phyloP scores from a whole-genome alignment of 92 coral and sea anemone genomes.

The Paragorgia papillata region DNA sequence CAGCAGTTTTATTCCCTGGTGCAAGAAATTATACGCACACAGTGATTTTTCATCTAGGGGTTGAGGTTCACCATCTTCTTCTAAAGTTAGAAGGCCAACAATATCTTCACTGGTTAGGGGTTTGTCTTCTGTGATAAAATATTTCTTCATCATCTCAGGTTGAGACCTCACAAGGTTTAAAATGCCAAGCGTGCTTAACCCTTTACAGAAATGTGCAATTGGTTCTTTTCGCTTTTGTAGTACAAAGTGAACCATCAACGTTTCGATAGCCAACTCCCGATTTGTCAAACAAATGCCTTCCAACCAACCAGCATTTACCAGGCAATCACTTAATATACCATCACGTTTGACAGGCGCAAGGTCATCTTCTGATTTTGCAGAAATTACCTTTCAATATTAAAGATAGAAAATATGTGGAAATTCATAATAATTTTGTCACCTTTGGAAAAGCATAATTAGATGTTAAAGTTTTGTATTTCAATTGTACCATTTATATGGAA shows the following conservation, averaged over 20 bases:
- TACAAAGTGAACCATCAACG: slow-evolving; percentile 31
- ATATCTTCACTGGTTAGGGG: slow-evolving; percentile 47
- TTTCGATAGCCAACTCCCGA: slow-evolving; percentile 43
- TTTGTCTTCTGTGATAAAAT: slow-evolving; percentile 27
- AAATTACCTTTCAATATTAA: background rate
- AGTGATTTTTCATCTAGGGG: slow-evolving; percentile 44
- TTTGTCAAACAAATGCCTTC: slow-evolving; percentile 31
- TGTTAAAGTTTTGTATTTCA: background rate
- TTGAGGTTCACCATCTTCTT: slow-evolving; percentile 32
- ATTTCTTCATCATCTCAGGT: slow-evolving; percentile 45
- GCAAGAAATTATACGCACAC: slow-evolving; percentile 36
- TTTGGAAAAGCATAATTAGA: background rate
- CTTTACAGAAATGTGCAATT: slow-evolving; percentile 45
- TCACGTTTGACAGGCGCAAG: background rate
- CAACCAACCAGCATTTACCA: slow-evolving; percentile 56
- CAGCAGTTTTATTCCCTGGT: slow-evolving; percentile 29
- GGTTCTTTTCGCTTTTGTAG: slow-evolving; percentile 47
- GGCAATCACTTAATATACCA: slow-evolving; percentile 19
- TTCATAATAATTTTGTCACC: too few relatives aligned
- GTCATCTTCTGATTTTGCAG: background rate
- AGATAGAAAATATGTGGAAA: background rate
- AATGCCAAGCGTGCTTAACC: slow-evolving; percentile 46
- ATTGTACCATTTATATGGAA: too few relatives aligned
- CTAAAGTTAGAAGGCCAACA: slow-evolving; percentile 30
- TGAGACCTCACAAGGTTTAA: slow-evolving; percentile 27